Evolutionary conservation across 2,888 invertebrate genomes (phyloP).

Genomic region (Stictocephala bisonia): DNA sequence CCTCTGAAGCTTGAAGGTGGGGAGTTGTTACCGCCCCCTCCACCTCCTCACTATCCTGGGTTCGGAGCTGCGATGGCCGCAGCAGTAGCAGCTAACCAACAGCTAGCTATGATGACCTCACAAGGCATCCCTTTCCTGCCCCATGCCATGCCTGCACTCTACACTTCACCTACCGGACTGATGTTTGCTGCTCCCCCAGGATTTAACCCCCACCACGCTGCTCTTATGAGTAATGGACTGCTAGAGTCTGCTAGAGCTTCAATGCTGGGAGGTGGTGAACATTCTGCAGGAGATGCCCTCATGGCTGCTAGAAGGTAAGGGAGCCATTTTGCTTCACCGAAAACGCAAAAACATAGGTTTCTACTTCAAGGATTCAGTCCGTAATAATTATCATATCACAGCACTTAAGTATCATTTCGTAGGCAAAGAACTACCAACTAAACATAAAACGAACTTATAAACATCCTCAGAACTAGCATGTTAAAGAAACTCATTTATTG

Average conservation of each 20-base stretch:
- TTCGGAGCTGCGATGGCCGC: constrained; percentile 65
- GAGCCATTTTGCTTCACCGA: too few relatives aligned
- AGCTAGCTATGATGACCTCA: constrained; percentile 67
- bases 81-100: constrained; percentile 66
- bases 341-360: too few relatives aligned
- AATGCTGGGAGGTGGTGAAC: constrained; percentile 50
- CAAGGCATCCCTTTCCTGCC: constrained; percentile 67
- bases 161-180: constrained; percentile 63
- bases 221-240: constrained; percentile 57
- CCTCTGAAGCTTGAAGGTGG: constrained; percentile 59
- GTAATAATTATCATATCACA: too few relatives aligned
- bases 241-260: constrained; percentile 56
- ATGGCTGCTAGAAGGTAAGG: constrained; percentile 53
- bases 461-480: too few relatives aligned
- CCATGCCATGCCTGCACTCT: constrained; percentile 66
- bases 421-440: too few relatives aligned
- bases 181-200: constrained; percentile 65
- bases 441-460: too few relatives aligned
- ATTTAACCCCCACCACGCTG: constrained; percentile 58
- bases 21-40: constrained; percentile 55
- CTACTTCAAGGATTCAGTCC: too few relatives aligned
- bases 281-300: constrained; percentile 47
- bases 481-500: too few relatives aligned
- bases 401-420: too few relatives aligned
- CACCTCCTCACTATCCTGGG: constrained; percentile 58